Evolutionary conservation across 2,888 invertebrate species (phyloP).

Genomic region (Dascillus cervinus): DNA sequence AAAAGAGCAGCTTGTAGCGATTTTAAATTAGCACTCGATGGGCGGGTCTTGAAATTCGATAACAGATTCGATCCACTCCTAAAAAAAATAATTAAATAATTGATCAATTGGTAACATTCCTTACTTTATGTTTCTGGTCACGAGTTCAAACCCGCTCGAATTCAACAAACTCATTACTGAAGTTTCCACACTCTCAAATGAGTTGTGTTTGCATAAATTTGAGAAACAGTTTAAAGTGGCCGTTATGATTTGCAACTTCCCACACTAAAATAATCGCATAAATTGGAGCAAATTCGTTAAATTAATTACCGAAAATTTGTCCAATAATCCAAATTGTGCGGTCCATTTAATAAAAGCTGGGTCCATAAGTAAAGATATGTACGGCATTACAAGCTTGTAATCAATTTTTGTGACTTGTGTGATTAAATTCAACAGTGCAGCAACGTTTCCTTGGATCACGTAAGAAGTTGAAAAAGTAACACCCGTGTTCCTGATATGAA

Average conservation of each 20-base stretch:
- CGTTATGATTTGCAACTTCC: conserved; percentile 36
- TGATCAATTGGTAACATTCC: conserved; percentile 7
- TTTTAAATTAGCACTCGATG: conserved; percentile 41
- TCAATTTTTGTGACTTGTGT: conserved; percentile 25
- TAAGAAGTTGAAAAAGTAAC: conserved; percentile 43
- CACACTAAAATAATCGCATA: conserved; percentile 32
- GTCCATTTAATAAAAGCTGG: conserved; percentile 45
- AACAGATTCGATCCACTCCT: conserved; percentile 46
- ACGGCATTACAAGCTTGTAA: conserved; percentile 10
- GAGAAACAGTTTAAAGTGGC: conserved; percentile 28
- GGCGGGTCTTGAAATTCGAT: conserved; percentile 36
- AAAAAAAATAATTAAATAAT: conserved; percentile 15
- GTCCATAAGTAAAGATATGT: conserved; percentile 27
- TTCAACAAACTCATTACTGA: conserved; percentile 34
- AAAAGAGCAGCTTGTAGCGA: conserved; percentile 43
- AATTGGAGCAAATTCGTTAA: not conserved
- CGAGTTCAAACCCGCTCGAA: conserved; percentile 43
- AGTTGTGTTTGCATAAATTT: conserved; percentile 17
- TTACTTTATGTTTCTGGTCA: conserved; percentile 41
- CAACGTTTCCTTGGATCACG: conserved; percentile 50
- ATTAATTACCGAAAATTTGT: conserved; percentile 40
- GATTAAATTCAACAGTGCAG: conserved; percentile 48
- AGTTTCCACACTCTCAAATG: conserved; percentile 18
- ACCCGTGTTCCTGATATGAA: conserved; percentile 52
- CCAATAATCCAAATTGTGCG: conserved; percentile 37